Evolutionary conservation across 2,113 vertebrate species (phyloP).

Genomic region (Sinocyclocheilus rhinocerous): DNA sequence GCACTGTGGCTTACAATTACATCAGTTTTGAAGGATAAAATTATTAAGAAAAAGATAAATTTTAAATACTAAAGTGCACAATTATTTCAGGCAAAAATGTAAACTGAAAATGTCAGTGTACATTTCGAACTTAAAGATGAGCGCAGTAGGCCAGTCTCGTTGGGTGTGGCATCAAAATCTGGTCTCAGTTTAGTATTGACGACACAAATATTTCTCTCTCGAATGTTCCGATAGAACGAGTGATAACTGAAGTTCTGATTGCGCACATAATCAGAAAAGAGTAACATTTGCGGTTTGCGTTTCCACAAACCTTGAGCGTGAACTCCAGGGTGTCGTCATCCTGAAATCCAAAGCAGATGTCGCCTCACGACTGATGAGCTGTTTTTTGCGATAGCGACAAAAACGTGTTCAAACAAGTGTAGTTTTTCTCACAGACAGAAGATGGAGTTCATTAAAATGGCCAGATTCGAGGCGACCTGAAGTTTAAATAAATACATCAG

Average conservation of each 20-base stretch:
- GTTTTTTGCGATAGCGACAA: constrained; percentile 42
- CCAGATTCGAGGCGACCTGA: constrained; percentile 18
- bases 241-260: constrained; percentile 43
- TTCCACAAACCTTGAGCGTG: constrained; percentile 31
- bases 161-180: background rate
- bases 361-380: constrained; percentile 41
- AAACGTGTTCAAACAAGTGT: constrained; percentile 36
- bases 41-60: no score
- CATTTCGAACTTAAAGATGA: background rate
- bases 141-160: background rate
- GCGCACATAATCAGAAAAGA: constrained; percentile 38
- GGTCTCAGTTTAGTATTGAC: background rate
- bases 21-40: no score
- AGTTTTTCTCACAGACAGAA: constrained; percentile 42
- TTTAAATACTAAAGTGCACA: background rate
- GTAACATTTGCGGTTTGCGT: constrained; percentile 41
- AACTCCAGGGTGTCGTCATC: constrained; percentile 29
- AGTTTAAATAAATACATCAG: constrained; percentile 46
- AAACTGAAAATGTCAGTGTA: background rate
- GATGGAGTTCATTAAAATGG: constrained; percentile 45
- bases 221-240: background rate
- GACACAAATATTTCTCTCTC: background rate
- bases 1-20: background rate
- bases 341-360: constrained; percentile 57
- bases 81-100: background rate